These are phyloP conservation scores for Sylvia borin DNA, from an alignment of 2,797 vertebrate genomes.

Conservation along the genomic window DNA sequence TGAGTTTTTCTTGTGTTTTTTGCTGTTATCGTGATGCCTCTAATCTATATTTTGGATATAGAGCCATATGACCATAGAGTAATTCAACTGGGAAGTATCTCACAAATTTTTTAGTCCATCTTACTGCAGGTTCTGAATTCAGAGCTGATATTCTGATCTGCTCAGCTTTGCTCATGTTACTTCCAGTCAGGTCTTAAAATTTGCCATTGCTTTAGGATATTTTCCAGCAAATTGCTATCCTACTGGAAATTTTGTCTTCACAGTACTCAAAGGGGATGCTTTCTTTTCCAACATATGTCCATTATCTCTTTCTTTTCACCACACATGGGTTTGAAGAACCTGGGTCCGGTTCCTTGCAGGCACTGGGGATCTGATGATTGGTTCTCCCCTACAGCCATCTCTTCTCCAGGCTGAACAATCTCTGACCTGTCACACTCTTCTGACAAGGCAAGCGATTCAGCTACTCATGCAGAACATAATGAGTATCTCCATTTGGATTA, in stretches of 20 bases:
- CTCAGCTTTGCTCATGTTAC: background rate
- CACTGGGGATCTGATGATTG: fast-evolving
- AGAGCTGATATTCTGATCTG: background rate
- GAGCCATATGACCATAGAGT: background rate
- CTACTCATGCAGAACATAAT: background rate
- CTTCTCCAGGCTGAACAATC: background rate
- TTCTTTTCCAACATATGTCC: fast-evolving
- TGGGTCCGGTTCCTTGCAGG: fast-evolving
- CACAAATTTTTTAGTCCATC: background rate
- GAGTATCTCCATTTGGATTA: background rate
- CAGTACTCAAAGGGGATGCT: fast-evolving
- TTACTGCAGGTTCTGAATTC: background rate
- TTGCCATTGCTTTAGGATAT: background rate
- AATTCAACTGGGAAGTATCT: background rate
- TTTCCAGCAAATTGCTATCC: fast-evolving
- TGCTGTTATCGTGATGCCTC: background rate
- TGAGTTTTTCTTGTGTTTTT: background rate
- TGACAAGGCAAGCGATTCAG: background rate
- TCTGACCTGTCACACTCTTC: fast-evolving
- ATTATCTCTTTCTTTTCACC: background rate
- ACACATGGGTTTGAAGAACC: background rate
- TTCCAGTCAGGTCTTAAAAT: background rate
- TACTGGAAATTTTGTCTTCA: background rate
- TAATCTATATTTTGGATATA: background rate
- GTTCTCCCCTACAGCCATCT: background rate